Evolutionary conservation across 2,888 invertebrate species (phyloP).

Genomic region (Drosophila engyochracea): DNA sequence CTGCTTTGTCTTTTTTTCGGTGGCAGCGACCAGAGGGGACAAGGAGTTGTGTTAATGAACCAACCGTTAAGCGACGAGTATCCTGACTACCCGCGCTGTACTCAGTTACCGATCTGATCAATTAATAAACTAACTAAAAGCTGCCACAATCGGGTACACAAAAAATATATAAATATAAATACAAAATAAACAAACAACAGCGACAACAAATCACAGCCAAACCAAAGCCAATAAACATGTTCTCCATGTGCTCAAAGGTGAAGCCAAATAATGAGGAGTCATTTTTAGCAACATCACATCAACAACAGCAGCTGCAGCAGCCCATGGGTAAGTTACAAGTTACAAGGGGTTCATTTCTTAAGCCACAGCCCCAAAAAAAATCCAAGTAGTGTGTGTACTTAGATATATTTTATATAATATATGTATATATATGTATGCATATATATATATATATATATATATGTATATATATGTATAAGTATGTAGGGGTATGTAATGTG

Average conservation of each 20-base stretch:
- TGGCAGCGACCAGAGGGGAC: conserved; percentile 2
- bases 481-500: conserved; percentile 7
- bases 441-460: background rate
- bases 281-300: conserved; percentile 61
- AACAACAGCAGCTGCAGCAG: conserved; percentile 68
- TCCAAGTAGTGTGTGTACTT: conserved; percentile 3
- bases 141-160: conserved; percentile 56
- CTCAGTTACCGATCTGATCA: conserved; percentile 47
- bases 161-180: background rate
- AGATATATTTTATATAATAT: background rate
- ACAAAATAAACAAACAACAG: conserved; percentile 2
- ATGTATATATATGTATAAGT: background rate
- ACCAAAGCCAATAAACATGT: conserved; percentile 73
- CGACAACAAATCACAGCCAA: conserved; percentile 12
- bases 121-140: conserved; percentile 59
- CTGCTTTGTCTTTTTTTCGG: conserved; percentile 29
- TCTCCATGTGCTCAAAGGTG: conserved; percentile 85
- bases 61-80: conserved; percentile 4
- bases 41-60: conserved; percentile 28
- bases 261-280: conserved; percentile 82
- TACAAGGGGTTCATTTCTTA: background rate
- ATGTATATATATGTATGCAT: background rate
- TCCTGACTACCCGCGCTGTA: background rate
- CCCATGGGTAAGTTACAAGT: conserved; percentile 80
- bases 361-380: conserved; percentile 46